A percentile compares a stretch with the other conserved stretches of the same genome.
Conservation (phyloP, 2,113 vertebrate genomes). For the Vidua chalybeata region DNA sequence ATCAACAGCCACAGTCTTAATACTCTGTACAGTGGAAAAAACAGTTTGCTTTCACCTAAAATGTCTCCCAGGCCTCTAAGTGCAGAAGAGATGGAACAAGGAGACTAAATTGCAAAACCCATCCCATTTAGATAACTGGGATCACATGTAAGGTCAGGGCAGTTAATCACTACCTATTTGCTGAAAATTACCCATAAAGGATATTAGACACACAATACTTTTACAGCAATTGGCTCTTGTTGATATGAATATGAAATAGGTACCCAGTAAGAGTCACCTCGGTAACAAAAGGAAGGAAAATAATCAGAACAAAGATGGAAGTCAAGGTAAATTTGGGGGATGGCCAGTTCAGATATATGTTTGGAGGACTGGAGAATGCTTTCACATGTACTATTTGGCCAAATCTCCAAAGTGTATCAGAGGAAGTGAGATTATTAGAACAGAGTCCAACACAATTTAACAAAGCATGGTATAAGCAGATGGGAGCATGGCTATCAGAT, state of each 20-base stretch:
- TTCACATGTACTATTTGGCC: not conserved
- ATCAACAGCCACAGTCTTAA: not conserved
- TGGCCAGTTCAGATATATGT: not conserved
- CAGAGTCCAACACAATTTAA: not conserved
- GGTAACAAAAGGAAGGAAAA: not conserved
- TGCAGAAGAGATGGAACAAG: not conserved
- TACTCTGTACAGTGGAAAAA: not conserved
- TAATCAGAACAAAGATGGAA: not conserved
- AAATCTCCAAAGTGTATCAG: not conserved
- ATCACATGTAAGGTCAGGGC: not conserved
- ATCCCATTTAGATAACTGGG: not conserved
- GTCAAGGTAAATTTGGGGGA: not conserved
- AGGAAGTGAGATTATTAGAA: conserved; percentile 10
- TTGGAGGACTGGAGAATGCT: not conserved
- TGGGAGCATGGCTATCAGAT: not conserved
- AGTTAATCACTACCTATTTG: conserved; percentile 8
- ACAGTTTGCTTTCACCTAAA: not conserved
- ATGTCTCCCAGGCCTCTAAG: not conserved
- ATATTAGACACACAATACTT: not conserved
- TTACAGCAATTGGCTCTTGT: conserved; percentile 10
- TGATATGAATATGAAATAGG: not conserved
- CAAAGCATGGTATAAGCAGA: conserved; percentile 10
- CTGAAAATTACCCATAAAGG: conserved; percentile 9
- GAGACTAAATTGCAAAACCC: not conserved
- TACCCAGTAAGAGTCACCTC: not conserved